These are phyloP conservation scores for Ctenoplectra terminalis DNA, from an alignment of 1,140 invertebrate genomes.

Conservation along the genomic window DNA sequence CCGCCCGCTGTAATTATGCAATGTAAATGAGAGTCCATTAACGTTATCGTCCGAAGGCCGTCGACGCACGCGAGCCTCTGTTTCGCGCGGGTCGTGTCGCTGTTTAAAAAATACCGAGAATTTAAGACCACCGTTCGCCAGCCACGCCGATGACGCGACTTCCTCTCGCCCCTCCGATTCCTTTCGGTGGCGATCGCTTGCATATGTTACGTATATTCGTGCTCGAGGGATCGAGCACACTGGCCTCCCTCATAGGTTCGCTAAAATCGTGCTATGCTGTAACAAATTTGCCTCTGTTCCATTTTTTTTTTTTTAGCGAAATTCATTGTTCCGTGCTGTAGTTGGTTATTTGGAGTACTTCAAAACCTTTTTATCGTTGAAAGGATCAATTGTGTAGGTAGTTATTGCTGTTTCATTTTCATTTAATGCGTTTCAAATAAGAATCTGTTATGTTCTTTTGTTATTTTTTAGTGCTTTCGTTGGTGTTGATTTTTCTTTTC, in stretches of 20 bases:
- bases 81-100: conserved; percentile 33
- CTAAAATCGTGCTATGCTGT: not conserved
- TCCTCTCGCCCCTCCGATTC: not conserved
- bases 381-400: too few relatives aligned
- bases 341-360: too few relatives aligned
- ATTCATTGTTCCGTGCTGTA: not conserved
- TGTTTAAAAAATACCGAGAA: conserved; percentile 75
- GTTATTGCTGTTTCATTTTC: too few relatives aligned
- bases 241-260: conserved; percentile 4
- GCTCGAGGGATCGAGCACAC: conserved; percentile 35
- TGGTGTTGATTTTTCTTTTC: too few relatives aligned
- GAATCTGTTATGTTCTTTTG: too few relatives aligned
- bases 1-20: conserved; percentile 59
- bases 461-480: too few relatives aligned
- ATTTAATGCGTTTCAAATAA: too few relatives aligned
- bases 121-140: conserved; percentile 55
- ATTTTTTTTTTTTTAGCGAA: not conserved
- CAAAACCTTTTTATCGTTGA: too few relatives aligned
- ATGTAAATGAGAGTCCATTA: conserved; percentile 71
- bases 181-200: conserved; percentile 9
- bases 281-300: not conserved
- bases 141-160: conserved; percentile 6
- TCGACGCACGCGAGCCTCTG: conserved; percentile 28
- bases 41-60: conserved; percentile 61
- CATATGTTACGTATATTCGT: conserved; percentile 31